phyloP scores from a whole-genome alignment of 2,113 vertebrate species.

The Erythrocercus mccallii region DNA sequence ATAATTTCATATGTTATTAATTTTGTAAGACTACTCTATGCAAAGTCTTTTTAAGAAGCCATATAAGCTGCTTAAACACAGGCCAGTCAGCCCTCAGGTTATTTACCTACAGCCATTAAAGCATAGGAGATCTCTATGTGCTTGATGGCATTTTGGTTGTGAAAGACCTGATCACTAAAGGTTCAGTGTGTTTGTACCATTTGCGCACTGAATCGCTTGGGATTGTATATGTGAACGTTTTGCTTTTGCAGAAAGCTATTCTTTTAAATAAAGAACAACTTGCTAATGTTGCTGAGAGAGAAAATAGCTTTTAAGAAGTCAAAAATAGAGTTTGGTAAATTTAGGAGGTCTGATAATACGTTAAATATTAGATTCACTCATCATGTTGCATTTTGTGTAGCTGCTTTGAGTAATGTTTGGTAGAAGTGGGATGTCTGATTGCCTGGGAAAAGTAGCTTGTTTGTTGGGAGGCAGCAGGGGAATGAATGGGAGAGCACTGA shows the following conservation, averaged over 20 bases:
- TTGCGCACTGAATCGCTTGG: not conserved
- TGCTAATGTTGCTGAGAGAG: not conserved
- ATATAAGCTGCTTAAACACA: not conserved
- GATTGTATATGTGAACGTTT: rapidly evolving
- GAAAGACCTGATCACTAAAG: not conserved
- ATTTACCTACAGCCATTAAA: not conserved
- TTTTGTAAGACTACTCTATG: not conserved
- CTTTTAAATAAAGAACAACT: not conserved
- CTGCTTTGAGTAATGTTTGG: not conserved
- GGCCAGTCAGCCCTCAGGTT: not conserved
- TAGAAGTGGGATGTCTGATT: not conserved
- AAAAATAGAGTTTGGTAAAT: not conserved
- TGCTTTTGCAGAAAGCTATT: not conserved
- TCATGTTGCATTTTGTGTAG: not conserved
- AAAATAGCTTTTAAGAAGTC: not conserved
- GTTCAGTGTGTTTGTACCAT: not conserved
- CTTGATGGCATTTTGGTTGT: not conserved
- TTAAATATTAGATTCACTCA: not conserved
- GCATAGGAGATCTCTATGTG: not conserved
- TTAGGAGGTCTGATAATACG: not conserved
- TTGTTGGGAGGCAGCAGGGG: not conserved
- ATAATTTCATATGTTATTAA: not conserved
- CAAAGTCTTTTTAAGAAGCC: not conserved
- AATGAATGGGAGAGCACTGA: not conserved
- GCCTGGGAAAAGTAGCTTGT: not conserved